Evolutionary conservation across 2,797 vertebrate species (phyloP), one percentile per base, ranked within the genome.

Genomic region (Urosaurus nigricauda): DNA sequence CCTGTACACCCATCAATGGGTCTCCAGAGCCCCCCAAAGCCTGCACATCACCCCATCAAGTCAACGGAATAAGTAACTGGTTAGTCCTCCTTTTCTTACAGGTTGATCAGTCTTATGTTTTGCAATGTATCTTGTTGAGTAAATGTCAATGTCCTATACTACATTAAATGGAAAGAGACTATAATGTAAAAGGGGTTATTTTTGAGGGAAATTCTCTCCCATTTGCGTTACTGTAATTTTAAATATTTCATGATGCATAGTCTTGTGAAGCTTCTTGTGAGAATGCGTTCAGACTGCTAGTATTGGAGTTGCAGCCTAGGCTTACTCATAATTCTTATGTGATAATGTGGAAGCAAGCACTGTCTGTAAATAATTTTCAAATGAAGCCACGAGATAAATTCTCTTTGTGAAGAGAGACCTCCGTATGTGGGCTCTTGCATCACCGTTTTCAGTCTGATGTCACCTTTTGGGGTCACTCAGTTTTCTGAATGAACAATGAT

Each of bases 21-120:
- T 89, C 84, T 88, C 83, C 89, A 82, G 92, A 89, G 84, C 74
- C 90, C 68, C 75, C 85, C 63, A 79, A 88, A 92, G 91, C 80
- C n/a, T 89, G 79, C 17, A 32, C 79, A 0, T 40, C 94, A 78
- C 84, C 91, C 86, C 1, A 17, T 88, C 89, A 87, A 90, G 88
- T 93, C 90, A 95, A 93, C 8, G 60, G 93, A 71, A 88, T 85
- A 60, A 74, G 92, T 58, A 91, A 94, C 88, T 90, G 94, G 93
- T 93, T 83, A 90, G 92, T 93, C 83, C 29, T 80, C 21, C 85
- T 40, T 65, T 56, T 86, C 68, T 78, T 79, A 13, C 1, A 73
- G 70, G 51, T 37, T 84, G 40, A 65, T 86, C 5, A 17, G 78
- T 80, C 32, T 73, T 37, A 51, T 84, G 53, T n/a, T 85, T 53